Percentiles rank a stretch among this genome's conserved stretches.
Evolutionary conservation across 2,888 invertebrate species (phyloP).

Genomic region (Polydrusus pterygomalis): DNA sequence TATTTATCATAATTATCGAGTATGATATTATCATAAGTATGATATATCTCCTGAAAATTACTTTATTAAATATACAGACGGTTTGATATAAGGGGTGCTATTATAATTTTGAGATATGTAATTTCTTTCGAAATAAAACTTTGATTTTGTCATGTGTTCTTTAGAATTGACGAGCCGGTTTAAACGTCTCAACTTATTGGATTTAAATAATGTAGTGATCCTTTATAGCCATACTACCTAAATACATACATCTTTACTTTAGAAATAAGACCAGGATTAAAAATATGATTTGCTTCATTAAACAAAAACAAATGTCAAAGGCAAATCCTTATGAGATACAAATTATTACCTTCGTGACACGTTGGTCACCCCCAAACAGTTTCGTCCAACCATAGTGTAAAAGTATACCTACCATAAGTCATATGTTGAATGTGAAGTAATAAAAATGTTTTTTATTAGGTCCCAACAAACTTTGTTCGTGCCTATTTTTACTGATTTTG

Average conservation of each 20-base stretch:
- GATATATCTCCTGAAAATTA: conserved; percentile 30
- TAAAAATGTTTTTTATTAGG: conserved; percentile 15
- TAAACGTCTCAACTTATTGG: too few relatives aligned
- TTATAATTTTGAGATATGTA: too few relatives aligned
- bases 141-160: too few relatives aligned
- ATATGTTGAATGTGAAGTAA: conserved; percentile 17
- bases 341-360: not conserved
- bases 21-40: conserved; percentile 41
- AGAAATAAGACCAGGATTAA: too few relatives aligned
- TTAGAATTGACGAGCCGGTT: too few relatives aligned
- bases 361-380: not conserved
- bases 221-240: too few relatives aligned
- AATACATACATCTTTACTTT: too few relatives aligned
- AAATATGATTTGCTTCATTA: too few relatives aligned
- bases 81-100: too few relatives aligned
- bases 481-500: conserved; percentile 1
- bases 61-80: not conserved
- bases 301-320: too few relatives aligned
- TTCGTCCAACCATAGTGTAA: not conserved
- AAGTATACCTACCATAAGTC: conserved; percentile 2
- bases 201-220: too few relatives aligned
- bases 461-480: conserved; percentile 1
- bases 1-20: conserved; percentile 47
- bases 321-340: not conserved
- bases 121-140: too few relatives aligned